Percentiles rank a stretch among this genome's conserved stretches.
phyloP scores from a whole-genome alignment of 92 coral and sea anemone genomes.

The Zoanthus gigantus region DNA sequence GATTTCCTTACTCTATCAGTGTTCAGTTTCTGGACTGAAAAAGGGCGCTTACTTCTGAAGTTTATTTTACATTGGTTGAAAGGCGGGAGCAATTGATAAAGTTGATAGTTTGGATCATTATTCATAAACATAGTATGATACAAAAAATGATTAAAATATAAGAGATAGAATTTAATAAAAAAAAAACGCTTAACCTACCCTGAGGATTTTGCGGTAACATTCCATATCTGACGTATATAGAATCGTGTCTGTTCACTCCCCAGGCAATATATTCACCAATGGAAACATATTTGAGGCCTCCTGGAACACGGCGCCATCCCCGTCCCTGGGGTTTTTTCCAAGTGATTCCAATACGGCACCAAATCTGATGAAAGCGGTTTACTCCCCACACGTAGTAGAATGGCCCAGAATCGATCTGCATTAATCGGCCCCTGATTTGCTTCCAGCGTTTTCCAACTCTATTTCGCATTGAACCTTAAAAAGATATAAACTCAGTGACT shows the following conservation, averaged over 20 bases:
- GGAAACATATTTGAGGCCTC: slow-evolving; percentile 25
- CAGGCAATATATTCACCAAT: slow-evolving; percentile 30
- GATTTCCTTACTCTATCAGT: no score
- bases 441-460: slow-evolving; percentile 53
- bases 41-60: no score
- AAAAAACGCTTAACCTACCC: neutral
- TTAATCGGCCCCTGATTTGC: slow-evolving; percentile 33
- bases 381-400: slow-evolving; percentile 63
- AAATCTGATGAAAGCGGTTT: slow-evolving; percentile 36
- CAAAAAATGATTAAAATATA: no score
- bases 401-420: slow-evolving; percentile 63
- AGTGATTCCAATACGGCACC: slow-evolving; percentile 55
- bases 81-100: no score
- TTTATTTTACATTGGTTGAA: no score
- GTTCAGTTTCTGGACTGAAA: no score
- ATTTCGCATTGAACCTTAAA: slow-evolving; percentile 38
- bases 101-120: no score
- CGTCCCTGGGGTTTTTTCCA: slow-evolving; percentile 18
- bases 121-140: no score
- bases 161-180: no score
- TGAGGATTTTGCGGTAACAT: slow-evolving; percentile 2
- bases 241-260: slow-evolving; percentile 33
- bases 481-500: neutral
- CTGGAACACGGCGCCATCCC: slow-evolving; percentile 42
- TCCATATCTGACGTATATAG: slow-evolving; percentile 40